Base-by-base conservation (phyloP, 2,797 vertebrate species). In the Takifugu rubripes region DNA sequence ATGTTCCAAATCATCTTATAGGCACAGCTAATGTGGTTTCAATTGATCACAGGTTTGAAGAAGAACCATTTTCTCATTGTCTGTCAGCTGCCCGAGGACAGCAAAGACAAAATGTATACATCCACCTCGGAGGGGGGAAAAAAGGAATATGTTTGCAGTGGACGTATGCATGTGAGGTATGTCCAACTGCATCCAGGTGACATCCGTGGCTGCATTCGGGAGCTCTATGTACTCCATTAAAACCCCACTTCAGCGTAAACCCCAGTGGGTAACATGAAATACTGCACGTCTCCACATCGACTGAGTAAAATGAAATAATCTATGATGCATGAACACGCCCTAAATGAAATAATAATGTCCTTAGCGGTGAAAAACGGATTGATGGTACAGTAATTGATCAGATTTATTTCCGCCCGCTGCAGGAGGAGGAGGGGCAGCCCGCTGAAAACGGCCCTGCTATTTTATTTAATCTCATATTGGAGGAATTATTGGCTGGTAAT, bases 261-360 rank as follows among this genome's bases (percentile, higher is more conserved):
- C 88, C 84, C 83, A 86, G 92, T 84, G 85, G 88, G 87, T 87
- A 81, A 82, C 93, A 92, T 93, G 94, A 94, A 94, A 93, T 88
- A 89, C 92, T 90, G 91, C 85, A 87, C 91, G 94, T 93, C 93
- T 93, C 93, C 83, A 89, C 94, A 94, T 94, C 93, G 95, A 98
- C 93, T 94, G 93, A 91, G 90, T 89, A 89, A 94, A 96, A 95
- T 94, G 93, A 95, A 96, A 94, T 94, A 93, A 93, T 94, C 93
- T 94, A 90, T 94, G 93, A 95, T 95, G 93, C 92, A 92, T 94
- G 92, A 96, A 94, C 93, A 95, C 93, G 91, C 91, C 90, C 92
- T 93, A 95, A 98, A 96, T 92, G 92, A 96, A 98, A 96, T 96
- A 97, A 97, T 96, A 97, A 95, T 95, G 93, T 94, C 93, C 91